Percentiles rank a stretch among this genome's conserved stretches.
Evolutionary conservation across 37 sponge, comb jelly and placozoan species (phyloP).

Genomic region (Aplysina aerophoba): DNA sequence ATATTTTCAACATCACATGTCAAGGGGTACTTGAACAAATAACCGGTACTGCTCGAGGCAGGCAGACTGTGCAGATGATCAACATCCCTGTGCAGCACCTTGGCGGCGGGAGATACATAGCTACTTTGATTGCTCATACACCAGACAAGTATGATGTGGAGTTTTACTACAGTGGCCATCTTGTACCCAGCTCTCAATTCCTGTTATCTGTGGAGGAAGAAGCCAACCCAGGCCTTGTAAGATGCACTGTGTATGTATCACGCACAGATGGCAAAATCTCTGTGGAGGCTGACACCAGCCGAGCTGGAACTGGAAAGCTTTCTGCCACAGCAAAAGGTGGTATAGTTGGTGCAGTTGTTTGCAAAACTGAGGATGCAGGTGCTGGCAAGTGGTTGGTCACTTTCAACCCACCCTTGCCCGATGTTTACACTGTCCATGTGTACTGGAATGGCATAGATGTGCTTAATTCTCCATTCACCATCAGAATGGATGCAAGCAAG

Average conservation of each 20-base stretch:
- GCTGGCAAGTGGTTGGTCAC: slow-evolving; percentile 44
- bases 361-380: slow-evolving; percentile 22
- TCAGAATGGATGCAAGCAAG: slow-evolving; percentile 63
- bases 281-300: slow-evolving; percentile 29
- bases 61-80: slow-evolving; percentile 24
- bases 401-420: slow-evolving; percentile 60
- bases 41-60: slow-evolving; percentile 40
- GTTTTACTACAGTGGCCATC: slow-evolving; percentile 54
- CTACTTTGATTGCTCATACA: slow-evolving; percentile 30
- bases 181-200: slow-evolving; percentile 18
- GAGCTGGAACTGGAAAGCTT: slow-evolving; percentile 50
- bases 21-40: slow-evolving; percentile 29
- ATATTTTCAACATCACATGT: slow-evolving; percentile 50
- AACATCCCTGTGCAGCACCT: slow-evolving; percentile 29
- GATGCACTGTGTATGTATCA: not conserved
- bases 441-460: slow-evolving; percentile 43
- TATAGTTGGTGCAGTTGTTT: slow-evolving; percentile 30
- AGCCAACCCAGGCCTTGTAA: not conserved
- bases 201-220: slow-evolving; percentile 3
- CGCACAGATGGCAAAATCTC: not conserved
- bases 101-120: slow-evolving; percentile 41
- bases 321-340: slow-evolving; percentile 57
- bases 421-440: slow-evolving; percentile 35
- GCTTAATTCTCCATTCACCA: slow-evolving; percentile 49
- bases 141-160: slow-evolving; percentile 57